Base-by-base conservation (phyloP, 1,140 invertebrate genomes). In the Temnothorax nylanderi region DNA sequence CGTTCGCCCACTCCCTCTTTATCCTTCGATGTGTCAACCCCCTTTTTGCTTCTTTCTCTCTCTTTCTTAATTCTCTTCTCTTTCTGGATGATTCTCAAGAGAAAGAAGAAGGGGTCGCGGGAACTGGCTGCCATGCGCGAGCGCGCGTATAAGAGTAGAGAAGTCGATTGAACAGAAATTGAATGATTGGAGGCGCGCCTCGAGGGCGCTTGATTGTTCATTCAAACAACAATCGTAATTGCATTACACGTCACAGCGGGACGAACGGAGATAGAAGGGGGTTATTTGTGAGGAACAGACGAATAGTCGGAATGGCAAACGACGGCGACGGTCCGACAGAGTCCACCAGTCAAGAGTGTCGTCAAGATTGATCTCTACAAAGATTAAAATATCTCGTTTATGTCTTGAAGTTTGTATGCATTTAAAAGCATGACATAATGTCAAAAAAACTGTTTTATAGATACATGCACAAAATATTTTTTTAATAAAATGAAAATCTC, bases 141-240 rank as follows among this genome's bases (percentile, higher is more conserved):
- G 51, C 44, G 49, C 74, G 64, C 87, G 51, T 54, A 54, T 54
- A 77, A 76, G 74, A 47, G 56, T 64, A 87, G 87, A 90, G 87
- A 94, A 95, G 94, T 93, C 95, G 95, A 95, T 95, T 95, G 95
- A 95, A 94, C 94, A 92, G 93, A 95, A 95, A 95, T 95, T 95
- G 95, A 95, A 95, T 95, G 95, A 95, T 95, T 94, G 94, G 94
- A 93, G 93, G 92, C 91, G 85, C 71, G 87, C 91, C 92, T 95
- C 93, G 94, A 95, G 95, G 94, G 95, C 94, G 94, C 95, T 95
- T 95, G 95, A 95, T 95, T 95, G 95, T 95, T 95, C 95, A 95
- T 95, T 95, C 95, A 95, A 95, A 95, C 94, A 95, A 95, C 95
- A 95, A 95, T 95, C 94, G 94, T 95, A 95, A 95, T 95, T 95